Evolutionary conservation across 2,888 invertebrate genomes (phyloP).

Genomic region (Orthonychiurus folsomi): DNA sequence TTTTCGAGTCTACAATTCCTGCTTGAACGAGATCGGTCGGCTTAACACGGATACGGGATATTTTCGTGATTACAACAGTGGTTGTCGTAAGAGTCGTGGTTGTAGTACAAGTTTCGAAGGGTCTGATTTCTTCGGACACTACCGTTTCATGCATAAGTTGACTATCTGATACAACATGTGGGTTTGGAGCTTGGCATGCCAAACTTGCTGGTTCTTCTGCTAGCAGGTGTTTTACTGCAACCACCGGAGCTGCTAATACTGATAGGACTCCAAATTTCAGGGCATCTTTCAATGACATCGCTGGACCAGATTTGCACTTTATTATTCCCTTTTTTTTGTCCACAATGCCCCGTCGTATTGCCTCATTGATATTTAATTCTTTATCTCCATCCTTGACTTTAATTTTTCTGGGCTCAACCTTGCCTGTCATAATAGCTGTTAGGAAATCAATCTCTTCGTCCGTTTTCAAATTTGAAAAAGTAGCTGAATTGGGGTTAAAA

Average conservation of each 20-base stretch:
- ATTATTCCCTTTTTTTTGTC: slow-evolving; percentile 63
- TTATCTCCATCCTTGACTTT: slow-evolving; percentile 59
- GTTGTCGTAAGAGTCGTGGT: slow-evolving; percentile 38
- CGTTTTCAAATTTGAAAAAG: slow-evolving; percentile 60
- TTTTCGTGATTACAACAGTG: slow-evolving; percentile 38
- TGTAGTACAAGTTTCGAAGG: slow-evolving; percentile 39
- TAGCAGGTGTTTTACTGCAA: background rate
- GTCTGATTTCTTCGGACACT: slow-evolving; percentile 40
- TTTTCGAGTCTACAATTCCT: slow-evolving; percentile 67
- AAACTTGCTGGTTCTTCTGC: background rate
- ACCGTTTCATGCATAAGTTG: slow-evolving; percentile 10
- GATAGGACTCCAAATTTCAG: slow-evolving; percentile 66
- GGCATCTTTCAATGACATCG: slow-evolving; percentile 62
- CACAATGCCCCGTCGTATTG: slow-evolving; percentile 64
- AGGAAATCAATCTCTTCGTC: slow-evolving; percentile 54
- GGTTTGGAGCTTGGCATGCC: background rate
- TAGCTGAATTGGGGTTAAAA: slow-evolving; percentile 66
- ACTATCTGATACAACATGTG: background rate
- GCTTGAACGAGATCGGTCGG: slow-evolving; percentile 68
- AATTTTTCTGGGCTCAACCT: slow-evolving; percentile 59
- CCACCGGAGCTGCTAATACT: slow-evolving; percentile 63
- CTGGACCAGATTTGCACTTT: slow-evolving; percentile 55
- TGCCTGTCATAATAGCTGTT: slow-evolving; percentile 65
- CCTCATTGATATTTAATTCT: slow-evolving; percentile 61
- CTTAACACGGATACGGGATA: slow-evolving; percentile 41